A percentile compares a stretch with the other conserved stretches of the same genome.
Conservation (phyloP, 2,113 vertebrate genomes). For the Malaclemys terrapin region DNA sequence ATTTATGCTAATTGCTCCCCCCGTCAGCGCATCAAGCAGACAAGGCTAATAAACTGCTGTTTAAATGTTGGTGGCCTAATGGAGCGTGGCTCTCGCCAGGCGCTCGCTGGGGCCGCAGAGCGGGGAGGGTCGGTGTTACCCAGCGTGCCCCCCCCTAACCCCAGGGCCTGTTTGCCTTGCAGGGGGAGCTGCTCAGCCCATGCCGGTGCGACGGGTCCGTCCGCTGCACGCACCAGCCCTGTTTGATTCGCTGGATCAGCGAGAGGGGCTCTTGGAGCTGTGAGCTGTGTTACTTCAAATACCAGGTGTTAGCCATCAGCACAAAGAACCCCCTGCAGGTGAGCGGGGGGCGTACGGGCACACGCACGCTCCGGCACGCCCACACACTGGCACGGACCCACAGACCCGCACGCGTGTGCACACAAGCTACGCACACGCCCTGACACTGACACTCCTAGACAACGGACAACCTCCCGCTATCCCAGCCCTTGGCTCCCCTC, state of each 20-base stretch:
- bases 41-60: neutral
- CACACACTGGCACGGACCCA: no score
- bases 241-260: slow-evolving; percentile 95
- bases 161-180: slow-evolving; percentile 15
- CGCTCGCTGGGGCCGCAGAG: neutral
- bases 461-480: no score
- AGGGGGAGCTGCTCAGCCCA: slow-evolving; percentile 93
- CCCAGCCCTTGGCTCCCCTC: no score
- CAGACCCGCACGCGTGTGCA: neutral
- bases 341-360: neutral
- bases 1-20: slow-evolving; percentile 75
- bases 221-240: slow-evolving; percentile 93
- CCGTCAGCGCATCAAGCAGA: slow-evolving; percentile 56
- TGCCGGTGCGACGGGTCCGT: slow-evolving; percentile 92
- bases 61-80: neutral
- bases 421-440: no score
- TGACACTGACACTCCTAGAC: no score
- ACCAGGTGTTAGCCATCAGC: slow-evolving; percentile 95
- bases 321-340: slow-evolving; percentile 96
- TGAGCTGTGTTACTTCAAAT: slow-evolving; percentile 96
- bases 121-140: neutral
- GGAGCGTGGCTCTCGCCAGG: neutral
- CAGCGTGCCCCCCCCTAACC: neutral
- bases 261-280: slow-evolving; percentile 95
- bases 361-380: neutral